Conservation (phyloP, 2,888 invertebrate genomes). For the Drosophila neutralis region DNA sequence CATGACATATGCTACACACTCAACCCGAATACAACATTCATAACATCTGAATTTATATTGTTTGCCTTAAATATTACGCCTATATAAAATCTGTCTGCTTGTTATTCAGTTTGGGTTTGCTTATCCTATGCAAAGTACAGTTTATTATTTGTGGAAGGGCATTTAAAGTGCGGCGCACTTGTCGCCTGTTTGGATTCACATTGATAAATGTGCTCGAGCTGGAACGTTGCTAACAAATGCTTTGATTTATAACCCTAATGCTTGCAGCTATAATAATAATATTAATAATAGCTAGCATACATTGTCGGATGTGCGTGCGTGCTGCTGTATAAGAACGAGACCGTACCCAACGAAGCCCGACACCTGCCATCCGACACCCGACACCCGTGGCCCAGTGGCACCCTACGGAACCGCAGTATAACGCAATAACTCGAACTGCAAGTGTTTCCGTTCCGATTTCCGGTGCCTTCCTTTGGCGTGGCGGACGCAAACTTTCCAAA, state of each 20-base stretch:
- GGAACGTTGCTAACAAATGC: slow-evolving; percentile 48
- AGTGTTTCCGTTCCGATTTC: slow-evolving; percentile 78
- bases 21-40: background rate
- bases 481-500: slow-evolving; percentile 68
- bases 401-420: slow-evolving; percentile 65
- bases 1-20: background rate
- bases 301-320: slow-evolving; percentile 50
- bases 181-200: background rate
- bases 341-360: background rate
- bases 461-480: slow-evolving; percentile 60
- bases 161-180: background rate
- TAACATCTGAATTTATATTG: background rate
- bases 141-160: background rate
- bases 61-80: background rate
- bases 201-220: slow-evolving; percentile 26
- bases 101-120: background rate
- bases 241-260: slow-evolving; percentile 66
- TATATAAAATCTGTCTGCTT: background rate
- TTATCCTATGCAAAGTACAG: background rate
- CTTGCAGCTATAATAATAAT: slow-evolving; percentile 51
- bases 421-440: slow-evolving; percentile 67
- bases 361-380: slow-evolving; percentile 1
- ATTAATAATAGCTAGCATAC: slow-evolving; percentile 44
- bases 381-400: slow-evolving; percentile 18
- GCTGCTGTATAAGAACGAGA: background rate